phyloP scores from a whole-genome alignment of 2,797 vertebrate species.

The Atherinosoma microstoma region DNA sequence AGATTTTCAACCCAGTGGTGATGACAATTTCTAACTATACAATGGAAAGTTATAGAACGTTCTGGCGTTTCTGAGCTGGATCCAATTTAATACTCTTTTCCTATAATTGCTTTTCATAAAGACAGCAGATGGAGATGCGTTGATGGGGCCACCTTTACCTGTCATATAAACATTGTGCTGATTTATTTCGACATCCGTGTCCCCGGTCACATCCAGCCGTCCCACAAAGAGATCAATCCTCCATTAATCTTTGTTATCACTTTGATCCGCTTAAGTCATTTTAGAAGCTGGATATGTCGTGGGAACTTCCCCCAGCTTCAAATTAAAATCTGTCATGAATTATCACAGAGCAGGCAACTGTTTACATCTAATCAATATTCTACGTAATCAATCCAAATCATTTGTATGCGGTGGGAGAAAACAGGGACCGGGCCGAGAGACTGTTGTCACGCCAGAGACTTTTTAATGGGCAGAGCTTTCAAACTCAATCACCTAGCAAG shows the following conservation, averaged over 20 bases:
- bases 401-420: constrained; percentile 46
- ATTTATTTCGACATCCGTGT: constrained; percentile 4
- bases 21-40: neutral
- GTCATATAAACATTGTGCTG: neutral
- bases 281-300: neutral
- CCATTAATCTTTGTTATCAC: constrained; percentile 46
- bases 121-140: neutral
- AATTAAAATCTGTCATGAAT: constrained; percentile 47
- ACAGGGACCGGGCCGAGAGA: neutral
- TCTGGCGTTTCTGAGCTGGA: neutral
- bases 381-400: constrained; percentile 46
- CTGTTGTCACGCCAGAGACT: constrained; percentile 43
- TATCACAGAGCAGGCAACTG: constrained; percentile 42
- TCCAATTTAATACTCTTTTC: neutral
- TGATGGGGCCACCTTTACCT: neutral
- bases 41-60: neutral
- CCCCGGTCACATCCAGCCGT: constrained; percentile 4
- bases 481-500: constrained; percentile 28
- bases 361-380: constrained; percentile 60
- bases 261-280: constrained; percentile 24
- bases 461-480: constrained; percentile 56
- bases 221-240: constrained; percentile 33
- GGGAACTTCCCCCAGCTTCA: constrained; percentile 30
- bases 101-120: neutral
- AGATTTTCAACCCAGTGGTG: neutral